A percentile compares a stretch with the other conserved stretches of the same genome.
Evolutionary conservation across 2,113 vertebrate genomes (phyloP).

Genomic region (Channa maculata): DNA sequence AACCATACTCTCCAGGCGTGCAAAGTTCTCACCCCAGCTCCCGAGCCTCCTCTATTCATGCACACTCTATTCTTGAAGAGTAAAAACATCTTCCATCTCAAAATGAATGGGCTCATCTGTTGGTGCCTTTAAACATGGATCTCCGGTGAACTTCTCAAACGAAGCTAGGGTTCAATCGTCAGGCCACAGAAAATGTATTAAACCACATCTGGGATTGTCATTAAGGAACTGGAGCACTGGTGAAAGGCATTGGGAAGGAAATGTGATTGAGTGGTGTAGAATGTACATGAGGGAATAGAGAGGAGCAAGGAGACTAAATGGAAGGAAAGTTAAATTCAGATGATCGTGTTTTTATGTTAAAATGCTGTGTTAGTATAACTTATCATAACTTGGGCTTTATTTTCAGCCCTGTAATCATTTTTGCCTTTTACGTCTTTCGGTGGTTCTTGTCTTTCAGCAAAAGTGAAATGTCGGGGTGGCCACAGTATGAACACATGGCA

Average conservation of each 20-base stretch:
- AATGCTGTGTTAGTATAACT: conserved; percentile 1
- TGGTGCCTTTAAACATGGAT: conserved; percentile 60
- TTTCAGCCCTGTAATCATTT: conserved; percentile 18
- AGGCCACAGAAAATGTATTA: conserved; percentile 72
- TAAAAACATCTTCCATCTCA: conserved; percentile 53
- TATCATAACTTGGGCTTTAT: not conserved
- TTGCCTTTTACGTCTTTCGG: not conserved
- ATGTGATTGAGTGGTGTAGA: conserved; percentile 48
- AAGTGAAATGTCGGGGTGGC: conserved; percentile 7
- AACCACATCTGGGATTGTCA: conserved; percentile 77
- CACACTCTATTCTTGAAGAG: conserved; percentile 44
- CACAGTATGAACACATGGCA: conserved; percentile 26
- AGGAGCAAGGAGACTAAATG: conserved; percentile 35
- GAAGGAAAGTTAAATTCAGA: conserved; percentile 34
- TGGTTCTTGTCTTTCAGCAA: conserved; percentile 25
- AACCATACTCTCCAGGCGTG: conserved; percentile 59
- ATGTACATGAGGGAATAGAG: conserved; percentile 23
- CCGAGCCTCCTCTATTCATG: not conserved
- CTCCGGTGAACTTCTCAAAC: conserved; percentile 63
- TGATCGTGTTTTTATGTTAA: conserved; percentile 36
- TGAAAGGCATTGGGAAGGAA: conserved; percentile 29
- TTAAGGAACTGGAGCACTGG: conserved; percentile 39
- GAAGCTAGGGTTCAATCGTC: conserved; percentile 62
- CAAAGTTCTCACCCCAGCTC: conserved; percentile 19
- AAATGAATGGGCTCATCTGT: conserved; percentile 39